Percentiles rank a stretch among this genome's conserved stretches.
Evolutionary conservation across 2,797 vertebrate genomes (phyloP).

Genomic region (Myoxocephalus aenaeus): DNA sequence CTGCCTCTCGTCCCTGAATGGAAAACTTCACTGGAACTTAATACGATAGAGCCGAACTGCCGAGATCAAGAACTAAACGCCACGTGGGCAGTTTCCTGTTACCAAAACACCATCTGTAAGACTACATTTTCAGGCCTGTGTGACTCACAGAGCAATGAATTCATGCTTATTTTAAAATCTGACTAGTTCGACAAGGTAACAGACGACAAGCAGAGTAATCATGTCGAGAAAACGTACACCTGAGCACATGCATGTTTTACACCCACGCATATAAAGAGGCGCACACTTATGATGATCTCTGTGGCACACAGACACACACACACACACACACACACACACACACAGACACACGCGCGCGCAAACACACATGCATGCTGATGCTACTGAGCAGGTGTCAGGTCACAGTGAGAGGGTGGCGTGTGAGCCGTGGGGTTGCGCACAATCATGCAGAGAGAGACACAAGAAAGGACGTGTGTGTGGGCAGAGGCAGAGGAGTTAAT

Average conservation of each 20-base stretch:
- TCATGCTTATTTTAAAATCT: slow-evolving; percentile 37
- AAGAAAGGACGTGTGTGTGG: slow-evolving; percentile 37
- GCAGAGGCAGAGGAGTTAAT: slow-evolving; percentile 48
- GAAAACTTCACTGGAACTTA: slow-evolving; percentile 36
- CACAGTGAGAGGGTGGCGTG: slow-evolving; percentile 71
- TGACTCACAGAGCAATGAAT: slow-evolving; percentile 47
- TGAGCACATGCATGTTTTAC: slow-evolving; percentile 71
- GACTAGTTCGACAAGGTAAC: slow-evolving; percentile 31
- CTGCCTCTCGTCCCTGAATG: slow-evolving; percentile 45
- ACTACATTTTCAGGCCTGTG: slow-evolving; percentile 43
- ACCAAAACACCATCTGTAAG: slow-evolving; percentile 62
- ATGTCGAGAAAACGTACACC: slow-evolving; percentile 59
- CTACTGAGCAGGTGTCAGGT: slow-evolving; percentile 71
- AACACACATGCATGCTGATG: slow-evolving; percentile 51
- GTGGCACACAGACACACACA: slow-evolving; percentile 32
- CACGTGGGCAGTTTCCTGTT: slow-evolving; percentile 56
- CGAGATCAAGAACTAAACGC: slow-evolving; percentile 50
- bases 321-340: slow-evolving; percentile 23
- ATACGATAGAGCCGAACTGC: slow-evolving; percentile 34
- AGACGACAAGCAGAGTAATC: slow-evolving; percentile 34
- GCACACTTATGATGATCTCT: slow-evolving; percentile 30
- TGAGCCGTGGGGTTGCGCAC: slow-evolving; percentile 46
- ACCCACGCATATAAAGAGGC: slow-evolving; percentile 47
- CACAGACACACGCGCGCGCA: slow-evolving; percentile 20
- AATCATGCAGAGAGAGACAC: slow-evolving; percentile 61